phyloP scores from a whole-genome alignment of 1,140 invertebrate genomes.

The Drosophila orena region DNA sequence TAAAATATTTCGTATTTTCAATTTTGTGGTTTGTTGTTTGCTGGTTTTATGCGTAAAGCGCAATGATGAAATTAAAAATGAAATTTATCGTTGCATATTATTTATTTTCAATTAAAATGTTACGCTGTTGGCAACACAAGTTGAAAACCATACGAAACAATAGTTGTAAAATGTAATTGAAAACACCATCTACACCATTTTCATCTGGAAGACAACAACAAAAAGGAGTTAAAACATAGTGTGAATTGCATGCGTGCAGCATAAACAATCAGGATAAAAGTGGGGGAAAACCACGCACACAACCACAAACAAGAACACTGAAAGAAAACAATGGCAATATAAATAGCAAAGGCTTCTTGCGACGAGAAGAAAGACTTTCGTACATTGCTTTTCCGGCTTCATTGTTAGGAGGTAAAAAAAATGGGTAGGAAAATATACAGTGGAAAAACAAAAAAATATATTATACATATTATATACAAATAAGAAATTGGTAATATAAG shows the following conservation, averaged over 20 bases:
- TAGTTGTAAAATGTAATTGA: conserved; percentile 14
- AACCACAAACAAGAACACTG: conserved; percentile 15
- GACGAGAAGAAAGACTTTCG: conserved; percentile 13
- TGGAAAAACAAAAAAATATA: neutral
- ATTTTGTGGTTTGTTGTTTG: neutral
- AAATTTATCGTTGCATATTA: too few species aligned
- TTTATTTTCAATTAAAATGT: too few species aligned
- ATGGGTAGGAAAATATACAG: neutral
- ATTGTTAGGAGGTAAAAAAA: conserved; percentile 5
- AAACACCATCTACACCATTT: neutral
- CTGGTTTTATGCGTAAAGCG: too few species aligned
- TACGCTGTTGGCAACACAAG: neutral
- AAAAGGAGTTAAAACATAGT: conserved; percentile 3
- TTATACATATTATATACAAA: too few species aligned
- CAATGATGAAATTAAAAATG: too few species aligned
- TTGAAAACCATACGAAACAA: neutral
- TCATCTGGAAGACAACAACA: too few species aligned
- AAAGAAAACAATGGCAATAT: conserved; percentile 32
- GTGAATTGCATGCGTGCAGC: conserved; percentile 1
- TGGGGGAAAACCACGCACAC: conserved; percentile 3
- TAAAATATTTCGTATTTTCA: neutral
- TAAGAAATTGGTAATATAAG: too few species aligned
- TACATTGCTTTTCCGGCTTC: neutral
- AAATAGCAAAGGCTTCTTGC: conserved; percentile 20
- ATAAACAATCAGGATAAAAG: conserved; percentile 25